Percentiles rank a stretch among this genome's conserved stretches.
Conservation (phyloP, 1,140 invertebrate species). For the Artemia franciscana region DNA sequence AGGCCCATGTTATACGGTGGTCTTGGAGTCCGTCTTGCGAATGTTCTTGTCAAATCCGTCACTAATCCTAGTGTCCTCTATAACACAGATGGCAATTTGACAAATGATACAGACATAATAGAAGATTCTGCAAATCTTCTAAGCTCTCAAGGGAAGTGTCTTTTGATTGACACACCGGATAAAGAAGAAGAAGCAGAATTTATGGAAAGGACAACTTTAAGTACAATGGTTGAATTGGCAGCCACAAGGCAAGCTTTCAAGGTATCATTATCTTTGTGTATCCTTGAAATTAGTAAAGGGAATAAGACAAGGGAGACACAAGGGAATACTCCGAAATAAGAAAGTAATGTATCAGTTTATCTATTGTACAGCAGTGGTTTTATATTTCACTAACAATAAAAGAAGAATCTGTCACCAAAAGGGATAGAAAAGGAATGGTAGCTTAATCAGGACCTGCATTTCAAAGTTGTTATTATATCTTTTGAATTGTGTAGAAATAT, state of each 20-base stretch:
- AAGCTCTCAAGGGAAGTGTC: conserved; percentile 13
- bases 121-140: conserved; percentile 15
- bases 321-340: too few species aligned
- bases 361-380: too few species aligned
- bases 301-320: too few species aligned
- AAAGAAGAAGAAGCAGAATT: conserved; percentile 5
- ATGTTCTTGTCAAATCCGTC: conserved; percentile 21
- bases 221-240: conserved; percentile 4
- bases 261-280: too few species aligned
- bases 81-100: conserved; percentile 21
- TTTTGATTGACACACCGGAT: not conserved
- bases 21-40: conserved; percentile 24
- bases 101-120: conserved; percentile 16
- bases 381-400: too few species aligned
- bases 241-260: conserved; percentile 6
- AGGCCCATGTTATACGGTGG: conserved; percentile 25
- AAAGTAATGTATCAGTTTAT: too few species aligned
- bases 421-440: too few species aligned
- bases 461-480: too few species aligned
- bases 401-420: too few species aligned
- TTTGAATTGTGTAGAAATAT: too few species aligned
- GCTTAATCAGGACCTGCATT: too few species aligned
- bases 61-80: conserved; percentile 21
- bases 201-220: conserved; percentile 5
- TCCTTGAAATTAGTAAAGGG: too few species aligned